These are phyloP conservation scores for Hymenopus coronatus DNA, from an alignment of 2,888 invertebrate genomes.

Conservation along the genomic window DNA sequence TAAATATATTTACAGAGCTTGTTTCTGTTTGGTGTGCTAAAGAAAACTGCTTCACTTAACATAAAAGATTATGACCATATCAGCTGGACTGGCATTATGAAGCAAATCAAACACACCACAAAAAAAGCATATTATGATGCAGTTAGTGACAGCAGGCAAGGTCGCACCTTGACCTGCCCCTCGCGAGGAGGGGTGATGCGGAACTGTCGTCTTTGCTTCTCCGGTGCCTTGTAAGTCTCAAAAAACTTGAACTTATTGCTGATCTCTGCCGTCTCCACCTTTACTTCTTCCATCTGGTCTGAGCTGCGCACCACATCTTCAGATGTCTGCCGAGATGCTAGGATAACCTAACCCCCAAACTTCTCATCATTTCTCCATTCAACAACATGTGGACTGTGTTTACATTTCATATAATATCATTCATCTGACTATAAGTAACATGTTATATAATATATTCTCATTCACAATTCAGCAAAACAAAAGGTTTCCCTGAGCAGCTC, in stretches of 20 bases:
- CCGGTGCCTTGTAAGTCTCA: conserved; percentile 77
- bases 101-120: not conserved
- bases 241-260: conserved; percentile 87
- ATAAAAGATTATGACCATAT: not conserved
- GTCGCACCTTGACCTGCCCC: conserved; percentile 61
- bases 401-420: not conserved
- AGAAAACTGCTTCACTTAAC: not conserved
- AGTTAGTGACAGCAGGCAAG: not conserved
- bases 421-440: not conserved
- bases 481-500: not conserved
- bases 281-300: conserved; percentile 71
- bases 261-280: conserved; percentile 78
- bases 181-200: conserved; percentile 88
- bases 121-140: not conserved
- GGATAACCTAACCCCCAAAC: not conserved
- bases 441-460: not conserved
- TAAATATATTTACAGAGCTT: too few relatives aligned
- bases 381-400: not conserved
- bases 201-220: conserved; percentile 67
- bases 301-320: conserved; percentile 70
- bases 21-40: not conserved
- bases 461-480: not conserved
- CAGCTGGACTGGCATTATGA: not conserved
- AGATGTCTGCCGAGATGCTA: conserved; percentile 38
- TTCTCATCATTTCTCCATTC: not conserved